These are phyloP conservation scores for Erynnis tages DNA, from an alignment of 2,888 invertebrate species.

Conservation along the genomic window DNA sequence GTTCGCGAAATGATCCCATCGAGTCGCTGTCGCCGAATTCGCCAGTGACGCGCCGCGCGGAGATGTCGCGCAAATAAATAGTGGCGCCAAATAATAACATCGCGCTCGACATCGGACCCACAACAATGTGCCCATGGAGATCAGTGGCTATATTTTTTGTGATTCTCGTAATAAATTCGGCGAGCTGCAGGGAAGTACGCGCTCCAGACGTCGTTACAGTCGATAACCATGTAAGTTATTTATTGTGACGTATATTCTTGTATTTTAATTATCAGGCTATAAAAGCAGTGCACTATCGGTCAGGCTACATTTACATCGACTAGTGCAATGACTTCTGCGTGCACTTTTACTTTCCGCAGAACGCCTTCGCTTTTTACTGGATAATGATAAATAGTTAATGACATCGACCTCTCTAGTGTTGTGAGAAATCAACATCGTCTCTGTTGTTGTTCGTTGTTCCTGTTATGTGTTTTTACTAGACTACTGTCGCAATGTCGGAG, in stretches of 20 bases:
- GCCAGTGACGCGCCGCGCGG: conserved; percentile 62
- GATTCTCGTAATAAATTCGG: conserved; percentile 51
- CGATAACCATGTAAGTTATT: conserved; percentile 67
- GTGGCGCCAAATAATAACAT: conserved; percentile 47
- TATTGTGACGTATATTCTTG: conserved; percentile 14
- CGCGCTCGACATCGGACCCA: conserved; percentile 45
- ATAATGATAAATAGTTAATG: conserved; percentile 26
- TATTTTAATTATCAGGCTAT: conserved; percentile 27
- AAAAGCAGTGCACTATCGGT: conserved; percentile 39
- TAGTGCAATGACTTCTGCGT: conserved; percentile 59
- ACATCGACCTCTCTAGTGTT: conserved; percentile 19
- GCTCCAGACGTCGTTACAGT: conserved; percentile 48
- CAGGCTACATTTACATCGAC: conserved; percentile 37
- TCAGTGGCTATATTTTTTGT: conserved; percentile 67
- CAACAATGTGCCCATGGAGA: conserved; percentile 77
- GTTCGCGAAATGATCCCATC: conserved; percentile 74
- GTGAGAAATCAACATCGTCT: conserved; percentile 20
- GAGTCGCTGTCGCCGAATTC: conserved; percentile 60
- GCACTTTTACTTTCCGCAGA: conserved; percentile 75
- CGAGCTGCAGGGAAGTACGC: conserved; percentile 55
- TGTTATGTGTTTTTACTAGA: conserved; percentile 4
- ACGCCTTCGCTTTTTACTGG: conserved; percentile 42
- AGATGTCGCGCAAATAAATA: conserved; percentile 75
- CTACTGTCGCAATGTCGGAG: background rate
- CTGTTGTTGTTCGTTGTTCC: background rate